A percentile compares a stretch with the other conserved stretches of the same genome.
Conservation (phyloP, 2,888 invertebrate genomes). For the Rambutsinella grinnellia region DNA sequence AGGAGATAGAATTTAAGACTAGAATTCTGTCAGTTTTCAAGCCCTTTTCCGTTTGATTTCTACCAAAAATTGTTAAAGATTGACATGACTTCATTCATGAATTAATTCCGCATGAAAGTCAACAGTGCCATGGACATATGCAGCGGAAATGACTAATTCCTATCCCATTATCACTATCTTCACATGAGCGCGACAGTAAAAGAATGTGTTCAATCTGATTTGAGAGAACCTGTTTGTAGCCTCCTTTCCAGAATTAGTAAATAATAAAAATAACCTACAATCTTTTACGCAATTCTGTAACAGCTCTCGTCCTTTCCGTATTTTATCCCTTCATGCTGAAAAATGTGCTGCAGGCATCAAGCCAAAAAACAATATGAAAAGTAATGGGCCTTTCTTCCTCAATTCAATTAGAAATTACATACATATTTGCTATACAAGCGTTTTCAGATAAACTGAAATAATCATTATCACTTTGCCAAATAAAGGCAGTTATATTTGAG, state of each 20-base stretch:
- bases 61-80: too few species aligned
- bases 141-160: slow-evolving; percentile 38
- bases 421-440: not conserved
- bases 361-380: slow-evolving; percentile 15
- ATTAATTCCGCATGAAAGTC: slow-evolving; percentile 47
- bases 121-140: slow-evolving; percentile 50
- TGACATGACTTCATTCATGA: slow-evolving; percentile 27
- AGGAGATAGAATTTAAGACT: slow-evolving; percentile 8
- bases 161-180: slow-evolving; percentile 13
- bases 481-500: not conserved
- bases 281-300: not conserved
- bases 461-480: not conserved
- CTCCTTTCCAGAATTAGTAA: not conserved
- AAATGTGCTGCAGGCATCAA: slow-evolving; percentile 15
- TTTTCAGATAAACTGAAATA: not conserved
- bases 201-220: slow-evolving; percentile 27
- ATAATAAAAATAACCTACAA: not conserved
- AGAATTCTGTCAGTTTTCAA: too few species aligned
- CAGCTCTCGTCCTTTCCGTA: not conserved
- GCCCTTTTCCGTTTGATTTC: too few species aligned
- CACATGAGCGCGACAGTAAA: not conserved
- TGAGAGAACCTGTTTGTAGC: not conserved
- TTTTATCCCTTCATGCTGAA: too few species aligned
- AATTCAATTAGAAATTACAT: not conserved
- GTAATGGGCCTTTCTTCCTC: slow-evolving; percentile 17